phyloP scores from a whole-genome alignment of 2,888 invertebrate species.

The Cancer borealis region DNA sequence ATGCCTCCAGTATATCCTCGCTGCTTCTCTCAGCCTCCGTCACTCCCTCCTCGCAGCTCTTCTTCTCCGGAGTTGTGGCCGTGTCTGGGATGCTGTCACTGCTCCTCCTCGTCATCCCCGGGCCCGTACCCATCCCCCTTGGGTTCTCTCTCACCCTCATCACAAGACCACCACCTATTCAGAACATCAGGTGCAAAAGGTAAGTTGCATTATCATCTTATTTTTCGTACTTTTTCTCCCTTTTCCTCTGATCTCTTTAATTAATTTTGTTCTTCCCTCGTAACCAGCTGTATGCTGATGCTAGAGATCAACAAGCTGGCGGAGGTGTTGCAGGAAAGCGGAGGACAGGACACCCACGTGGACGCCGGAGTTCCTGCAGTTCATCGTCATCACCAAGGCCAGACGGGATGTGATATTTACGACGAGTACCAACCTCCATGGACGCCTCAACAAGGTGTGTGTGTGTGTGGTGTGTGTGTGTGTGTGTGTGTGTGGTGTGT shows the following conservation, averaged over 20 bases:
- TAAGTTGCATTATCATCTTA: background rate
- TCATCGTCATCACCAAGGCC: constrained; percentile 70
- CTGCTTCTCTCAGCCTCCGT: background rate
- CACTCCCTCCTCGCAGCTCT: constrained; percentile 81
- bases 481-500: no score
- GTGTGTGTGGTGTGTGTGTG: no score
- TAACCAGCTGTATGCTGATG: background rate
- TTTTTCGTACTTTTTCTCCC: background rate
- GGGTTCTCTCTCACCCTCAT: constrained; percentile 70
- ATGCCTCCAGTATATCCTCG: no score
- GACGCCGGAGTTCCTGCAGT: constrained; percentile 73
- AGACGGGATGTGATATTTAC: constrained; percentile 63
- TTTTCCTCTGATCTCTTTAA: background rate
- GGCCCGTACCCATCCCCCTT: constrained; percentile 65
- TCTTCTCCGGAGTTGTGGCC: constrained; percentile 85
- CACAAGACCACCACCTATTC: constrained; percentile 69
- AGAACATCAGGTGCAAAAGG: constrained; percentile 43
- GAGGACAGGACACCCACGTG: constrained; percentile 62
- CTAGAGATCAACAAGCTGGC: constrained; percentile 69
- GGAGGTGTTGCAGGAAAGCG: constrained; percentile 65
- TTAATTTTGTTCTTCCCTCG: background rate
- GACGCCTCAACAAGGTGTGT: constrained; percentile 63
- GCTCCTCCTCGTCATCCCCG: constrained; percentile 86
- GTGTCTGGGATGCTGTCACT: constrained; percentile 86
- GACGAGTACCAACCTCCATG: constrained; percentile 75